phyloP scores from a whole-genome alignment of 1,140 invertebrate species.

The Drosophila teissieri region DNA sequence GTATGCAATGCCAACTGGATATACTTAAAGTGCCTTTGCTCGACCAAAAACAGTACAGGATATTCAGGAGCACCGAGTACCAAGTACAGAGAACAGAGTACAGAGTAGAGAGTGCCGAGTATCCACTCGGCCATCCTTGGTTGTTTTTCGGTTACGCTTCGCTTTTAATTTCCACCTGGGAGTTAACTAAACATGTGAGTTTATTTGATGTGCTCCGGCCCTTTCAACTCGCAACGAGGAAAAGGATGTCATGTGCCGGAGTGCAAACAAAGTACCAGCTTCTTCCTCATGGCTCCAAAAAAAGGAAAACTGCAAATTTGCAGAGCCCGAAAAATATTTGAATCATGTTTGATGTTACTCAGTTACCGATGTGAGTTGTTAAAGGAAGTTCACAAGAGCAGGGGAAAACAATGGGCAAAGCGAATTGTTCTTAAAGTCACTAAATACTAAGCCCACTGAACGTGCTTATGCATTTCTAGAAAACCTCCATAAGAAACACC shows the following conservation, averaged over 20 bases:
- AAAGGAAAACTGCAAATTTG: slow-evolving; percentile 23
- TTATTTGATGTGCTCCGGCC: slow-evolving; percentile 64
- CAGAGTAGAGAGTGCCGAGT: not conserved
- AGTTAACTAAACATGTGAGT: slow-evolving; percentile 77
- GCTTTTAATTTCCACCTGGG: slow-evolving; percentile 75
- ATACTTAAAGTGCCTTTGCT: slow-evolving; percentile 46
- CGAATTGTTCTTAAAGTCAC: not conserved
- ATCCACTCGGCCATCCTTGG: slow-evolving; percentile 8
- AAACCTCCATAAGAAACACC: too few relatives aligned
- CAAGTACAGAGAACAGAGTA: not conserved
- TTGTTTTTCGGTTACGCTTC: slow-evolving; percentile 69
- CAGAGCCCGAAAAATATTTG: slow-evolving; percentile 1
- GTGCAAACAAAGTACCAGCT: slow-evolving; percentile 39
- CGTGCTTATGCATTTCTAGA: too few relatives aligned
- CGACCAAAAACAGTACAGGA: slow-evolving; percentile 15
- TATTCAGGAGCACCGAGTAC: not conserved
- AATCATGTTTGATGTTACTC: slow-evolving; percentile 38
- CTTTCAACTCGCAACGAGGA: not conserved
- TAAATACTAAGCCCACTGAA: not conserved
- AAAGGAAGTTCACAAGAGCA: not conserved
- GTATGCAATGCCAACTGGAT: slow-evolving; percentile 58
- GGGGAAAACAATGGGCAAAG: not conserved
- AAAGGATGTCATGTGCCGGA: slow-evolving; percentile 43
- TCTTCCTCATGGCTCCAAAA: slow-evolving; percentile 3
- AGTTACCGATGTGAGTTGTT: slow-evolving; percentile 23